Conservation (phyloP, 2,888 invertebrate genomes). For the Cyaniris semiargus region DNA sequence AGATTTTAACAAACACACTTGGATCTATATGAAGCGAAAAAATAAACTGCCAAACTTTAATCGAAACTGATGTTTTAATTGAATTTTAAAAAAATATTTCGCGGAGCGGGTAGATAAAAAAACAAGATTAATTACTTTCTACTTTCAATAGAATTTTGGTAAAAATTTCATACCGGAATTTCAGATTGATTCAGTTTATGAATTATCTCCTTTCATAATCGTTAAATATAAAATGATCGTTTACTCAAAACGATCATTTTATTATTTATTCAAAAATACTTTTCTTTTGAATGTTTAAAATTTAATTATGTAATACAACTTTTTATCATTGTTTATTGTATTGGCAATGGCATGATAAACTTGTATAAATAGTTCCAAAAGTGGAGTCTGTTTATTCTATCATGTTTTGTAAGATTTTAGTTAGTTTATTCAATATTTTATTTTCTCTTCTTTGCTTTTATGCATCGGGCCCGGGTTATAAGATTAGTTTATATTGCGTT, state of each 20-base stretch:
- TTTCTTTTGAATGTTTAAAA: neutral
- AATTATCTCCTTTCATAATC: too few species aligned
- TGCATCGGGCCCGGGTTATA: too few species aligned
- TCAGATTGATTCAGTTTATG: neutral
- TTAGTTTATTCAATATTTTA: too few species aligned
- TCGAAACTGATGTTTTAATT: neutral
- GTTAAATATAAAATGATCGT: too few species aligned
- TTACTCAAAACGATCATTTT: too few species aligned
- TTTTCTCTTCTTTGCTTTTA: too few species aligned
- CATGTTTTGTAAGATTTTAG: too few species aligned
- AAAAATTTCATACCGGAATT: neutral
- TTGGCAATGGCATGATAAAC: neutral
- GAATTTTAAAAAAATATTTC: neutral
- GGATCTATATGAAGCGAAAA: neutral
- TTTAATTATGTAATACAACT: neutral
- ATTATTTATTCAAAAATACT: too few species aligned
- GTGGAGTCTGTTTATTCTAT: neutral
- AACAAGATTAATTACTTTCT: neutral
- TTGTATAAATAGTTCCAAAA: neutral
- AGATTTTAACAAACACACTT: neutral
- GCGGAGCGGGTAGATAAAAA: neutral
- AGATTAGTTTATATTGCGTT: too few species aligned
- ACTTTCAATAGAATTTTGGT: neutral
- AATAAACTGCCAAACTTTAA: neutral
- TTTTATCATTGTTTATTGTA: slow-evolving; percentile 2